Evolutionary conservation across 2,888 invertebrate genomes (phyloP), one percentile per base, ranked within the genome.

Genomic region (Athalia rosae): DNA sequence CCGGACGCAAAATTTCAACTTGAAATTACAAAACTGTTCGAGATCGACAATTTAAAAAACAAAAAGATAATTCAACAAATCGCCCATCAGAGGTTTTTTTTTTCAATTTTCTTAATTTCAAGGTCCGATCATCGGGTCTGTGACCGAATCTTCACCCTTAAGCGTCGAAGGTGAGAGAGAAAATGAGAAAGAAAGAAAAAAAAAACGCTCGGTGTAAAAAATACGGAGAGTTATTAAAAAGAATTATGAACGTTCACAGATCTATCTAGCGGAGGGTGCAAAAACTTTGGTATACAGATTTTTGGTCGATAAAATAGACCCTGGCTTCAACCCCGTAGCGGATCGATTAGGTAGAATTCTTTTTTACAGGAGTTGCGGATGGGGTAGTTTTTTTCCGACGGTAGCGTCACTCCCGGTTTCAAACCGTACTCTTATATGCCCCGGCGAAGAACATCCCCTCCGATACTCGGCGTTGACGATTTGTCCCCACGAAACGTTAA

Each of bases 301-400:
- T 78, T 61, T 11, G 53, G 47, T 85, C 86, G 88, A 85, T 88
- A 88, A 87, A 80, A 80, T 81, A 86, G 87, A 77, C 79, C 79
- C 81, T 79, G 81, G 79, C 79, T 58, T 50, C 47, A 41, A 73
- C 81, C 80, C 82, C 76, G 79, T 79, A 83, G 83, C 78, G 71
- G 47, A 87, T 86, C 88, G 88, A 87, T 86, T 84, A 71, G 79
- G 87, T 80, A 88, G 88, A 82, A 84, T 84, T 86, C 88, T 86
- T 87, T 86, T 83, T 79, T 78, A 48, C 78, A 76, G 80, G 83
- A 87, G 83, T 86, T 85, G 85, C 47, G 8, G 15, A 0, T 45
- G 9, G 71, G 71, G 71, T 71, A 71, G 47, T 82, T 87, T 85
- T 85, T 85, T 85, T 84, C 82, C 83, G 80, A 76, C 69, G 53